A percentile compares a stretch with the other conserved stretches of the same genome.
Evolutionary conservation across 1,140 invertebrate species (phyloP).

Genomic region (Bombus turneri): DNA sequence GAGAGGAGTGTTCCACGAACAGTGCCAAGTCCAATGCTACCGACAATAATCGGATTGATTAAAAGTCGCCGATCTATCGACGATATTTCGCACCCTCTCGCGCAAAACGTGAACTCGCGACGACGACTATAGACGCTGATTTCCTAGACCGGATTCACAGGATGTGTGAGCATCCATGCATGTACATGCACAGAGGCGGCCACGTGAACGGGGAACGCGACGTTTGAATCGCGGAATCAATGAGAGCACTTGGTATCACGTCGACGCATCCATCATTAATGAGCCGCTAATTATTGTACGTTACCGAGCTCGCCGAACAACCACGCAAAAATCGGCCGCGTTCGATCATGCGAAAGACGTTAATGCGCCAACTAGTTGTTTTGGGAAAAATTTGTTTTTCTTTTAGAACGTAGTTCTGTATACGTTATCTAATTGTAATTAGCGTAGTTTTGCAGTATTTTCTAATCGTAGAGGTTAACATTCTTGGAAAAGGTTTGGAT

Average conservation of each 20-base stretch:
- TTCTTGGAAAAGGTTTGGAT: neutral
- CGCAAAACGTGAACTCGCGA: neutral
- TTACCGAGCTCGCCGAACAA: constrained; percentile 1
- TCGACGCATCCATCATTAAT: constrained; percentile 56
- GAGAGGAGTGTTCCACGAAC: constrained; percentile 35
- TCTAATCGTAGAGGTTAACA: too few species aligned
- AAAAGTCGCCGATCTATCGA: constrained; percentile 66
- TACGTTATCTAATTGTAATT: neutral
- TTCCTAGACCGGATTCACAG: constrained; percentile 8
- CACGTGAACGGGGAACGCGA: constrained; percentile 5
- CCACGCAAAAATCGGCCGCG: constrained; percentile 17
- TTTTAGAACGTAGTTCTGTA: neutral
- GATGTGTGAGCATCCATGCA: neutral
- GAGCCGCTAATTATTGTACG: constrained; percentile 55
- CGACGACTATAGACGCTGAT: neutral
- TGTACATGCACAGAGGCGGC: neutral
- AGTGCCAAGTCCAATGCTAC: constrained; percentile 62
- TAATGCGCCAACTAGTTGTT: neutral
- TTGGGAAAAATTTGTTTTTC: too few species aligned
- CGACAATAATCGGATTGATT: constrained; percentile 74
- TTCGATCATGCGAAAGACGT: constrained; percentile 15
- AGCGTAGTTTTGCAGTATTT: too few species aligned
- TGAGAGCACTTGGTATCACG: constrained; percentile 46
- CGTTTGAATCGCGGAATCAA: constrained; percentile 30
- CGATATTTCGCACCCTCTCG: neutral